These are phyloP conservation scores for Stegodyphus mimosarum DNA, from an alignment of 1,140 invertebrate species.

Conservation along the genomic window DNA sequence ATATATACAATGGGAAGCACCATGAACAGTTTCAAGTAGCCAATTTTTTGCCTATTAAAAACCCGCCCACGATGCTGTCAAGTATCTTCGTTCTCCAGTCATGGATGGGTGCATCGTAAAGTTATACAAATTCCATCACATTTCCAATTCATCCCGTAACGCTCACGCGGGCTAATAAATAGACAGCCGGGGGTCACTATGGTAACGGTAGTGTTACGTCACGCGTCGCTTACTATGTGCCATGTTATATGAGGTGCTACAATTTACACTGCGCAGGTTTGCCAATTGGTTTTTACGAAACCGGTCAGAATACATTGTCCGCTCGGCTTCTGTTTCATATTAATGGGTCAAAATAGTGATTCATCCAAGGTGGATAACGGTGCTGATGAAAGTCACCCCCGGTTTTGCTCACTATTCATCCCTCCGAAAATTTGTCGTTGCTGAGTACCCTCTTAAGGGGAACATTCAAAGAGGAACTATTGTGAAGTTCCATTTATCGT, in stretches of 20 bases:
- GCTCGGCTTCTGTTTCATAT: slow-evolving; percentile 1
- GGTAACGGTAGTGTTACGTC: slow-evolving; percentile 20
- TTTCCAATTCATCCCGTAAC: too few species aligned
- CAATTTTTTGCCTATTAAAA: too few species aligned
- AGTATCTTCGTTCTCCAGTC: too few species aligned
- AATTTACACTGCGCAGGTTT: slow-evolving; percentile 11
- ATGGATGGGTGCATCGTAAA: too few species aligned
- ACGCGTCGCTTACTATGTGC: slow-evolving; percentile 13
- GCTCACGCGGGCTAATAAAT: slow-evolving; percentile 4
- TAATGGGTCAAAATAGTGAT: slow-evolving; percentile 23
- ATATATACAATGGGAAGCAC: too few species aligned
- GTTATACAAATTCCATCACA: too few species aligned
- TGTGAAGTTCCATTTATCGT: too few species aligned
- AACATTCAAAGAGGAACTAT: too few species aligned
- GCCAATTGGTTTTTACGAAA: neutral
- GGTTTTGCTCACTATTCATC: neutral
- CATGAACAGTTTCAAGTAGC: too few species aligned
- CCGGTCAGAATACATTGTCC: neutral
- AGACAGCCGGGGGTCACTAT: neutral
- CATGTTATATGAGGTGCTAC: slow-evolving; percentile 30
- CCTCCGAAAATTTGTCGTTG: neutral
- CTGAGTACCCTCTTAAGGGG: neutral
- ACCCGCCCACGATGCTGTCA: too few species aligned
- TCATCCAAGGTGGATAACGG: neutral
- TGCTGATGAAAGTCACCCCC: neutral